Evolutionary conservation across 2,113 vertebrate species (phyloP), one percentile per base, ranked within the genome.

Genomic region (Diadophis punctatus): DNA sequence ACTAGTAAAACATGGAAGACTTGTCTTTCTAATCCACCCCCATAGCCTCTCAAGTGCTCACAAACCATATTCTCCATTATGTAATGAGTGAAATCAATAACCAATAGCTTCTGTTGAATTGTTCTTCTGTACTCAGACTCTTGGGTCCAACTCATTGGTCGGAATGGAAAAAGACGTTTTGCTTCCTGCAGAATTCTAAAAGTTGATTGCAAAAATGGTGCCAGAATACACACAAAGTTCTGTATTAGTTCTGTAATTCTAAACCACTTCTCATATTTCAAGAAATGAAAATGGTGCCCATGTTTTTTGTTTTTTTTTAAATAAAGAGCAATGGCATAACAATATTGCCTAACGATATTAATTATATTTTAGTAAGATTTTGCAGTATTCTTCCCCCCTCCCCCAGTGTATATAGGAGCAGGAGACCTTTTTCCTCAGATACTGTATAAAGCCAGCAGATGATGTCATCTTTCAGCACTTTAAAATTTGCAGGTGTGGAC

Each of bases 371-470:
- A 93, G 8, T 89, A n/a, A 68, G 87, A 90, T 93, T 89, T 93
- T 5, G 92, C 30, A 88, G 53, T 39, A 56, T 55, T 51, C 20
- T 88, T 23, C 5, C 84, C 8, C 0, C 1, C 60, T 27, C 55
- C 1, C 53, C 20, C 55, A n/a, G 95, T 68, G 16, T 30, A 80
- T 60, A 94, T 90, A 86, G 87, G 84, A 90, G 10, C 10, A 80
- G 91, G 14, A 58, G 88, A 93, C 93, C 94, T 96, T 95, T 94
- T 23, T 11, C 51, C 56, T 91, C 93, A 93, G 14, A n/a, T n/a
- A n/a, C n/a, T n/a, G 95, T 94, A 52, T 87, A 68, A 93, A 63
- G 95, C 12, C 34, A 95, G 93, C 93, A 92, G 86, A 94, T 95
- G 96, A 92, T 58, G 92, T 34, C 84, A 88, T n/a, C 52, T 86